These are phyloP conservation scores for Metallyticus violacea DNA, from an alignment of 2,888 invertebrate genomes.

Conservation along the genomic window DNA sequence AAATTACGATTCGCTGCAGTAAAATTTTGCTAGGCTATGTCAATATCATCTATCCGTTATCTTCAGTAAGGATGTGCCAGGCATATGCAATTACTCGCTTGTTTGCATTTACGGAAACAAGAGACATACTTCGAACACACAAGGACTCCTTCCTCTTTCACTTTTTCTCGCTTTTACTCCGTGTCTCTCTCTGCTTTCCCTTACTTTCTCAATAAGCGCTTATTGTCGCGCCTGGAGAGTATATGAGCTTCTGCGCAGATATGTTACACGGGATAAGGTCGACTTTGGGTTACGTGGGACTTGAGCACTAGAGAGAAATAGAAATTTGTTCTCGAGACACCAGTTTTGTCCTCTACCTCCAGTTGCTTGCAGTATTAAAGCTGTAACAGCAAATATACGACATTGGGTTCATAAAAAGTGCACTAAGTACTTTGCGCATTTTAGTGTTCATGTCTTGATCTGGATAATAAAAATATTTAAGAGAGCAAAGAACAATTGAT, in stretches of 20 bases:
- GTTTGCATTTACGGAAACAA: not conserved
- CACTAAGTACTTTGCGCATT: too few relatives aligned
- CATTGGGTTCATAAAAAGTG: too few relatives aligned
- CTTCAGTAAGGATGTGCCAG: too few relatives aligned
- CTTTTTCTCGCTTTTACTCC: not conserved
- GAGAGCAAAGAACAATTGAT: too few relatives aligned
- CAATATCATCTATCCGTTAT: too few relatives aligned
- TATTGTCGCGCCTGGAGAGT: not conserved
- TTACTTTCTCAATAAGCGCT: not conserved
- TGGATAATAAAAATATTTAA: too few relatives aligned
- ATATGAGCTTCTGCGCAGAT: not conserved
- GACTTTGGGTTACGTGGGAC: not conserved
- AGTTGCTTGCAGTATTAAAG: not conserved
- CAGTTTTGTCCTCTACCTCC: not conserved
- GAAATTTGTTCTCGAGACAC: not conserved
- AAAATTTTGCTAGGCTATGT: too few relatives aligned
- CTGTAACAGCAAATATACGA: not conserved
- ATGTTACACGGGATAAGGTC: not conserved
- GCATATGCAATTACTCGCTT: not conserved
- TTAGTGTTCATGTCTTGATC: too few relatives aligned
- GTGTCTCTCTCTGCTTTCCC: not conserved
- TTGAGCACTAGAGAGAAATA: not conserved
- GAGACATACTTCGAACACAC: not conserved
- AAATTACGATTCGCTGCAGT: too few relatives aligned
- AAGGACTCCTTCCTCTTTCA: not conserved